Percentiles rank a stretch among this genome's conserved stretches.
These are phyloP conservation scores for Lagopus leucura DNA, from an alignment of 2,113 vertebrate genomes.

Conservation along the genomic window DNA sequence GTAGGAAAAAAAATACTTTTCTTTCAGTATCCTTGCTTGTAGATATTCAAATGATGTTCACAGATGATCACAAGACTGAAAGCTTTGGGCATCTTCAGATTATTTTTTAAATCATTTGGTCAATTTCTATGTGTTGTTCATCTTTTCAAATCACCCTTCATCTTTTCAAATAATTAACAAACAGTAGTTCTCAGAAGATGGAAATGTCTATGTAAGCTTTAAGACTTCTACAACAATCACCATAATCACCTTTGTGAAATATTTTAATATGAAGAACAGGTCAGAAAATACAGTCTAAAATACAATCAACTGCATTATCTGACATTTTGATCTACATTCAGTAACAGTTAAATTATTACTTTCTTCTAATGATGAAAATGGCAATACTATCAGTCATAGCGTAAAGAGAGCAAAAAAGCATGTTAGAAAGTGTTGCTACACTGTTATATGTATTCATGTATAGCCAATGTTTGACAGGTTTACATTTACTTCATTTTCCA, in stretches of 20 bases:
- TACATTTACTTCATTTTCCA: not conserved
- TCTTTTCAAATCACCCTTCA: not conserved
- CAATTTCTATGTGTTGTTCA: not conserved
- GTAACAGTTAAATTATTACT: not conserved
- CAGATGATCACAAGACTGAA: not conserved
- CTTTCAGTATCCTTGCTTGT: not conserved
- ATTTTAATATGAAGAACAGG: not conserved
- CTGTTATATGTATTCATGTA: not conserved
- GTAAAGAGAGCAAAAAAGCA: not conserved
- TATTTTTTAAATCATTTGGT: not conserved
- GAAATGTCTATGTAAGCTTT: not conserved
- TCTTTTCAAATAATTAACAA: not conserved
- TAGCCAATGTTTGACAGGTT: not conserved
- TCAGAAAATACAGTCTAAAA: not conserved
- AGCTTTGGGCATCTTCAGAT: not conserved
- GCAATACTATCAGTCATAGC: no score
- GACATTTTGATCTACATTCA: not conserved
- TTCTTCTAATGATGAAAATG: not conserved
- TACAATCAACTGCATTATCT: not conserved
- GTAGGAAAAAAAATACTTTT: not conserved
- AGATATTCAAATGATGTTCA: not conserved
- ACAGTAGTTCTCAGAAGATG: not conserved
- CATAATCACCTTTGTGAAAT: not conserved
- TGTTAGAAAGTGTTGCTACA: not conserved
- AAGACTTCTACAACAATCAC: not conserved